Evolutionary conservation across 2,888 invertebrate species (phyloP), one percentile per base, ranked within the genome.

Genomic region (Chymomyza caudatula): DNA sequence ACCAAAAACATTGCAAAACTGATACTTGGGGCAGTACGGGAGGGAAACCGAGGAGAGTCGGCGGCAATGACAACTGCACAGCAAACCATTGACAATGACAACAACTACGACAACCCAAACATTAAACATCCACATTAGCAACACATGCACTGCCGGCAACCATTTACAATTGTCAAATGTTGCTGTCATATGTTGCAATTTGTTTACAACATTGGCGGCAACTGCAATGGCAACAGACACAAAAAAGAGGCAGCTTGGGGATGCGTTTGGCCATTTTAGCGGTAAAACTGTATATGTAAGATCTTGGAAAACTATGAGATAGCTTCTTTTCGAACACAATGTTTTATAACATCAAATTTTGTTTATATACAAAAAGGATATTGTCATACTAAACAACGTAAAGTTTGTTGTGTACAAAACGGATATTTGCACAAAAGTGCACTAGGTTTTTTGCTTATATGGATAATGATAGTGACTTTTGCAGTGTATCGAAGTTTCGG

Each of bases 181-280:
- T 69, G 70, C 83, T 86, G 86, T 84, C 86, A 85, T 78, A 82
- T 77, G 86, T 77, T 74, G 83, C 83, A 85, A 84, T 85, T 84
- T 85, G 87, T 86, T 86, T 81, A 54, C 67, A 67, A 71, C 69
- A 66, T 58, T 57, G 59, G 51, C 62, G 64, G 44, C 44, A 47
- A 47, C 17, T 47, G 44, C 44, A 17, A 8, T 17, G 17, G 44
- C 44, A 47, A 17, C 44, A 17, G 44, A 17, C 3, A 44, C n/a
- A 44, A 44, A 44, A 17, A 47, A 47, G 5, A 37, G 3, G 5
- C 3, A 11, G 8, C 29, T 37, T 37, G 8, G 29, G 29, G 2
- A 37, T 37, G 29, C 5, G 11, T 11, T 8, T 37, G 8, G 29
- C 29, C 8, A 37, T 11, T 37, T 37, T 13, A 37, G 29, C 8